Evolutionary conservation across 2,797 vertebrate species (phyloP), one percentile per base, ranked within the genome.

Genomic region (Bradypodion ventrale): DNA sequence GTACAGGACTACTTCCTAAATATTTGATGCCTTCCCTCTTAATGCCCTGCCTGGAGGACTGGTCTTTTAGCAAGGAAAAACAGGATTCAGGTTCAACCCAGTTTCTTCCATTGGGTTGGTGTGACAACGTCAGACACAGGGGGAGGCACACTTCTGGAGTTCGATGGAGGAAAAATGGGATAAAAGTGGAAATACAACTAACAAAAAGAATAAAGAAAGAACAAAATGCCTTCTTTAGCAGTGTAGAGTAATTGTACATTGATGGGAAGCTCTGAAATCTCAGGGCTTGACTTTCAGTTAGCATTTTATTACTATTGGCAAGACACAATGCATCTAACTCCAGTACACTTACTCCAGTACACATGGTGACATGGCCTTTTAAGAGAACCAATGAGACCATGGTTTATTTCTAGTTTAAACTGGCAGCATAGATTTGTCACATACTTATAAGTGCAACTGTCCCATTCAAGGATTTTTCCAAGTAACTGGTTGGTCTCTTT

Each of bases 21-120:
- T 74, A 85, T 84, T 73, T 78, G 60, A 74, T 79, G 10, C 35
- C 9, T 79, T 74, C 49, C 7, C 19, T 66, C 60, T 74, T 37
- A 69, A n/a, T 42, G 42, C 23, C 65, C 5, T 32, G 46, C 2
- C 32, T 3, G 10, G 7, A 72, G 5, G n/a, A 9, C 6, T 37
- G 15, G 7, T 29, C 59, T 78, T 62, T 63, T 1, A 72, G 2
- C 56, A n/a, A 52, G 40, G 56, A 27, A 42, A 37, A 25, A 3
- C 37, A 35, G 65, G n/a, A 9, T 75, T 46, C 29, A 65, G 66
- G n/a, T 63, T 35, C n/a, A 15, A n/a, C 19, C 19, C 42, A 49
- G 49, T n/a, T 37, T 37, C 23, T 37, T 23, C 37, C 19, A 25
- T 19, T 40, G 68, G 72, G 21, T 46, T 46, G 27, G 15, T 73